Percentiles rank a stretch among this genome's conserved stretches.
These are phyloP conservation scores for Lithophane ornitopus DNA, from an alignment of 2,888 invertebrate species.

Conservation along the genomic window DNA sequence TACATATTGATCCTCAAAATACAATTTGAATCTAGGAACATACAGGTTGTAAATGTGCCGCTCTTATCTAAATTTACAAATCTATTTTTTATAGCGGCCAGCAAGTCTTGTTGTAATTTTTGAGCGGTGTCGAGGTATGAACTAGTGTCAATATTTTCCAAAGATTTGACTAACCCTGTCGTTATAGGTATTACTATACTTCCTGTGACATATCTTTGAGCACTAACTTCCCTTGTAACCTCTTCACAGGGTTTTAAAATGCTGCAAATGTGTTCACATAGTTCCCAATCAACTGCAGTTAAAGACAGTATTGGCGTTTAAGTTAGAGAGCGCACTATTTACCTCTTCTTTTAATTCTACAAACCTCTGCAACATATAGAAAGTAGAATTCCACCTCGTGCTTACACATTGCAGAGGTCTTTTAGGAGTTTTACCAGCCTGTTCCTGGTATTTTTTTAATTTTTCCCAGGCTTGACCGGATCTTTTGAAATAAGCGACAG, in stretches of 20 bases:
- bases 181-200: neutral
- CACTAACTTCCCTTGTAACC: neutral
- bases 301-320: neutral
- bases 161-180: slow-evolving; percentile 4
- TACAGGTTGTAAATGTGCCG: slow-evolving; percentile 3
- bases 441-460: slow-evolving; percentile 9
- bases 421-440: slow-evolving; percentile 6
- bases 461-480: slow-evolving; percentile 5
- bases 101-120: slow-evolving; percentile 5
- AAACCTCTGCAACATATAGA: slow-evolving; percentile 8
- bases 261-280: neutral
- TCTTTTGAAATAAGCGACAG: slow-evolving; percentile 6
- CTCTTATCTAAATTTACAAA: no score
- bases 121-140: neutral
- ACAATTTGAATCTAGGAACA: slow-evolving; percentile 9
- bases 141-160: neutral
- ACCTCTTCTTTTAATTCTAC: slow-evolving; percentile 1
- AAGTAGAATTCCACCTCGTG: neutral
- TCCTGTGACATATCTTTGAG: neutral
- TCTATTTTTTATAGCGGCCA: neutral
- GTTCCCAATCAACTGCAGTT: neutral
- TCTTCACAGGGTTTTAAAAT: slow-evolving; percentile 3
- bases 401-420: slow-evolving; percentile 11
- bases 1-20: slow-evolving; percentile 1
- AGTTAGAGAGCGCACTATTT: slow-evolving; percentile 1